Evolutionary conservation across 2,113 vertebrate species (phyloP).

Genomic region (Stomatorhinus ivindoensis): DNA sequence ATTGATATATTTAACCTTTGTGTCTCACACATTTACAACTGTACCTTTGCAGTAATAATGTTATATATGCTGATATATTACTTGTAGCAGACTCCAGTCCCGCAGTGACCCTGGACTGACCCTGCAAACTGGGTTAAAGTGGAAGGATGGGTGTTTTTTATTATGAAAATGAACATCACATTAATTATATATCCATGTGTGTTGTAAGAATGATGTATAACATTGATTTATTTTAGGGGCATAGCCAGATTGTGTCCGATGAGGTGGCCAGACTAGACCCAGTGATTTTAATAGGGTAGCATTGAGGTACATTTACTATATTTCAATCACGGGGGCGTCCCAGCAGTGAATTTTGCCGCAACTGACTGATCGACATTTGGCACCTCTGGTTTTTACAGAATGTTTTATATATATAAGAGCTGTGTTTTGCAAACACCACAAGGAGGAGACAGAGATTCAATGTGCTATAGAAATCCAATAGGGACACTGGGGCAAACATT

Average conservation of each 20-base stretch:
- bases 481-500: background rate
- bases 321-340: background rate
- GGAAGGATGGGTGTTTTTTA: background rate
- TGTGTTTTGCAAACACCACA: slow-evolving; percentile 24
- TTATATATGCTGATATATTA: background rate
- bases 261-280: background rate
- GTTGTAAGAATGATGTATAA: background rate
- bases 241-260: background rate
- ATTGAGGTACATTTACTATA: background rate
- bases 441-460: slow-evolving; percentile 41
- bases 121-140: background rate
- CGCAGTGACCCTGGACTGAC: background rate
- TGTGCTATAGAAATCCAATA: background rate
- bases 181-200: background rate
- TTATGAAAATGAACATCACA: background rate
- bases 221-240: background rate
- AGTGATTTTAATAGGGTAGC: background rate
- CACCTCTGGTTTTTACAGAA: background rate
- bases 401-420: background rate
- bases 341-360: no score
- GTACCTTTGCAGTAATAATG: background rate
- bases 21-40: background rate
- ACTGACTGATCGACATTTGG: background rate
- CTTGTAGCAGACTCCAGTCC: background rate
- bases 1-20: background rate